Evolutionary conservation across 2,888 invertebrate species (phyloP), one percentile per base, ranked within the genome.

Genomic region (Caenorhabditis angaria): DNA sequence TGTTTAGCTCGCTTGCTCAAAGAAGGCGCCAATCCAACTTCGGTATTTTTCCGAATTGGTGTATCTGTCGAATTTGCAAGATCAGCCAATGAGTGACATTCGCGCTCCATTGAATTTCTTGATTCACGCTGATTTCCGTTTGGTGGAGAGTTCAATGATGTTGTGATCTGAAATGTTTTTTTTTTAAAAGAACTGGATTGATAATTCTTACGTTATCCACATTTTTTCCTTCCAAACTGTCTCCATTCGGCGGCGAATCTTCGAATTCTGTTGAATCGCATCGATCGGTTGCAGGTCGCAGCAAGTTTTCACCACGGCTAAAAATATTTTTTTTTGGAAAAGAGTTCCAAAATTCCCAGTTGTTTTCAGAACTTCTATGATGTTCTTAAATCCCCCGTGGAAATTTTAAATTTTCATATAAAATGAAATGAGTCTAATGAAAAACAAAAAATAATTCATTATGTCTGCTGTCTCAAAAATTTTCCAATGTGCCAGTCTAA

Each of bases 61-160:
- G 81, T 70, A 54, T 65, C 66, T 0, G 69, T 41, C 57, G 66
- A 66, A 28, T 81, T 76, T 5, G 78, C 75, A 29, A 84, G 65
- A 70, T 84, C 83, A 14, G 82, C 82, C 54, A 84, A 59, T 2
- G 84, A 84, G 54, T 82, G 83, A 63, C 84, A 84, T 60, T 84
- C 84, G 27, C 83, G 60, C 41, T 82, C 83, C 69, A 83, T 74
- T n/a, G 74, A 67, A 48, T 72, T 76, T 48, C 63, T 61, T 0
- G 58, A 29, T 32, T 76, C 78, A 51, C 65, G 62, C 6, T 70
- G 72, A 18, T 70, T 67, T 14, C 75, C 70, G 41, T 75, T 78
- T 5, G 77, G 75, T 50, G 75, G 70, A 1, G 66, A 70, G 28
- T 58, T 61, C 28, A 67, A 41, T 8, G 72, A 72, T 58, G 64